Conservation (phyloP, 2,797 vertebrate species). For the Tangara arthus region DNA sequence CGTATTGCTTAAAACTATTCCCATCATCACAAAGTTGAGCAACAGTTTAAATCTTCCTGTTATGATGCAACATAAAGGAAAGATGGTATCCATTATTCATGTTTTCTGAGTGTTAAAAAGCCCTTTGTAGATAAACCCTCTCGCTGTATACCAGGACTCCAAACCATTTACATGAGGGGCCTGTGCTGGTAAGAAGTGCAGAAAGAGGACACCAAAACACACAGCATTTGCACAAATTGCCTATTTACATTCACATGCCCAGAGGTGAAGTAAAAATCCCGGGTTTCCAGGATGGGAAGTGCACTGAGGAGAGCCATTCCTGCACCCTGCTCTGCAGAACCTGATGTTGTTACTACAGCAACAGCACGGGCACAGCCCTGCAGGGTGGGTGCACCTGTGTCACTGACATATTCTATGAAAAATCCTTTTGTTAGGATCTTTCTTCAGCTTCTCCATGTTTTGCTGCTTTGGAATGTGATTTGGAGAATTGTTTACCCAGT, state of each 20-base stretch:
- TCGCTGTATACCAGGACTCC: background rate
- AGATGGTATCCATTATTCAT: conserved; percentile 11
- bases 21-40: background rate
- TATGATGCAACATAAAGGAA: background rate
- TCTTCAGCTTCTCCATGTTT: no score
- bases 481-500: no score
- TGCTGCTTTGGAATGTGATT: no score
- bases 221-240: background rate
- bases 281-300: background rate
- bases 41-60: background rate
- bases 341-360: background rate
- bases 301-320: background rate
- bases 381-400: rapidly evolving
- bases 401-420: no score
- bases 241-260: background rate
- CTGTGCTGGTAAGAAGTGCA: background rate
- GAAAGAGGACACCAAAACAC: background rate
- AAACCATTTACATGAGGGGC: background rate
- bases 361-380: background rate
- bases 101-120: background rate
- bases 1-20: background rate
- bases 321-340: background rate
- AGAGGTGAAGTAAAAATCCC: background rate
- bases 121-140: background rate
- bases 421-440: no score